A percentile compares a stretch with the other conserved stretches of the same genome.
Conservation (phyloP, 2,888 invertebrate species). For the Pteria penguin region DNA sequence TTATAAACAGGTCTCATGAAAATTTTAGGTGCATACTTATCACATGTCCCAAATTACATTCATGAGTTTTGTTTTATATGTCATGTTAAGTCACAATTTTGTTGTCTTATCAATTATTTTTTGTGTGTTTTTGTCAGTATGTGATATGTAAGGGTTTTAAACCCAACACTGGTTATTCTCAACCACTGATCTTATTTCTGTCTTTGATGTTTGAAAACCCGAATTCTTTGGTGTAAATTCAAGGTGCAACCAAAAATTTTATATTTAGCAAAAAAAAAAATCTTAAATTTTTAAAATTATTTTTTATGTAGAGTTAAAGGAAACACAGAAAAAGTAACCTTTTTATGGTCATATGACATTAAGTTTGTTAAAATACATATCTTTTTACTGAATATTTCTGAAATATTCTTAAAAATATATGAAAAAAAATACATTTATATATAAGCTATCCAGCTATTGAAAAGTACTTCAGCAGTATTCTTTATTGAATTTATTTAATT, state of each 20-base stretch:
- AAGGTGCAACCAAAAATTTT: background rate
- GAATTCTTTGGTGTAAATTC: conserved; percentile 2
- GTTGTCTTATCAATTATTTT: conserved; percentile 7
- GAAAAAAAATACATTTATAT: background rate
- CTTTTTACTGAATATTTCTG: too few relatives aligned
- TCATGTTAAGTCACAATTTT: conserved; percentile 21
- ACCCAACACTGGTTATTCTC: conserved; percentile 10
- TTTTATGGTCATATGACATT: too few relatives aligned
- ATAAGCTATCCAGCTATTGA: background rate
- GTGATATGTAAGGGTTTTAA: conserved; percentile 22
- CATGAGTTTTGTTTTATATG: conserved; percentile 24
- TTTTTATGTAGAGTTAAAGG: too few relatives aligned
- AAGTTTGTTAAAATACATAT: too few relatives aligned
- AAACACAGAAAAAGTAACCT: too few relatives aligned
- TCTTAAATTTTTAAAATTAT: background rate
- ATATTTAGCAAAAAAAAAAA: background rate
- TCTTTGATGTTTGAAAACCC: conserved; percentile 22
- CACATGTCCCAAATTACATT: conserved; percentile 11
- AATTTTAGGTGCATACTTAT: too few relatives aligned
- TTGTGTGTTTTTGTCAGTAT: conserved; percentile 15
- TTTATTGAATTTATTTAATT: too few relatives aligned
- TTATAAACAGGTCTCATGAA: conserved; percentile 21
- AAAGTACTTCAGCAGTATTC: background rate
- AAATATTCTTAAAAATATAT: background rate
- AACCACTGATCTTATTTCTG: conserved; percentile 22